These are phyloP conservation scores for Lasioglossum leucozonium DNA, from an alignment of 2,888 invertebrate genomes.

Conservation along the genomic window DNA sequence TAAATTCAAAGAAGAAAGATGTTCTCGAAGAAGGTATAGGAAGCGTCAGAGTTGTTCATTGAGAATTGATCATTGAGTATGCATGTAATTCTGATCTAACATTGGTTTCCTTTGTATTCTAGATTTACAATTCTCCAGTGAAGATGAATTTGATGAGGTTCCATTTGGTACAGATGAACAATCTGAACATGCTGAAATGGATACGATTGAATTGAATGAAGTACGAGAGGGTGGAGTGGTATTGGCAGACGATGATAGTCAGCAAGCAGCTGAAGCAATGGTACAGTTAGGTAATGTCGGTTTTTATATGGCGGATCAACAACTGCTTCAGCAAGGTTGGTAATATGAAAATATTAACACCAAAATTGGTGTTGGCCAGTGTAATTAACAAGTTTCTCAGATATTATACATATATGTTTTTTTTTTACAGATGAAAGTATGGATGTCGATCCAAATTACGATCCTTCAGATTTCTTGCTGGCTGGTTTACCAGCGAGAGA, in stretches of 20 bases:
- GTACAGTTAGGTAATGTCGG: constrained; percentile 90
- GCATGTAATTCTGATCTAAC: background rate
- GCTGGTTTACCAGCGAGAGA: constrained; percentile 85
- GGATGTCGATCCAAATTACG: constrained; percentile 93
- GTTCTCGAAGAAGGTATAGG: constrained; percentile 90
- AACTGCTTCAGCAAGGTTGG: constrained; percentile 82
- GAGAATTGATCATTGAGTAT: background rate
- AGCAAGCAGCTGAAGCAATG: constrained; percentile 91
- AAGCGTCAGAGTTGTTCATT: background rate
- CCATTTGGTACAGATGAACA: constrained; percentile 86
- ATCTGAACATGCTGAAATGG: constrained; percentile 79
- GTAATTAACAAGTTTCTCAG: background rate
- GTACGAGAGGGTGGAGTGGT: constrained; percentile 79
- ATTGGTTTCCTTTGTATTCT: constrained; percentile 50
- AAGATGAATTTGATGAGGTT: constrained; percentile 89
- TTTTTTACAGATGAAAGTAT: constrained; percentile 88
- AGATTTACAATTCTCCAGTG: constrained; percentile 91
- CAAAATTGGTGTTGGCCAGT: background rate
- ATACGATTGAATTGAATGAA: constrained; percentile 78
- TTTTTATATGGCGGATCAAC: constrained; percentile 86
- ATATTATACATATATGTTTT: background rate
- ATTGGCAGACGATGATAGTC: constrained; percentile 87
- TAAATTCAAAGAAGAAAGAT: constrained; percentile 87
- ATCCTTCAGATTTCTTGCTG: constrained; percentile 93
- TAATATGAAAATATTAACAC: constrained; percentile 23